Evolutionary conservation across 2,797 vertebrate genomes (phyloP), one percentile per base, ranked within the genome.

Genomic region (Ptychobarbus kaznakovi): DNA sequence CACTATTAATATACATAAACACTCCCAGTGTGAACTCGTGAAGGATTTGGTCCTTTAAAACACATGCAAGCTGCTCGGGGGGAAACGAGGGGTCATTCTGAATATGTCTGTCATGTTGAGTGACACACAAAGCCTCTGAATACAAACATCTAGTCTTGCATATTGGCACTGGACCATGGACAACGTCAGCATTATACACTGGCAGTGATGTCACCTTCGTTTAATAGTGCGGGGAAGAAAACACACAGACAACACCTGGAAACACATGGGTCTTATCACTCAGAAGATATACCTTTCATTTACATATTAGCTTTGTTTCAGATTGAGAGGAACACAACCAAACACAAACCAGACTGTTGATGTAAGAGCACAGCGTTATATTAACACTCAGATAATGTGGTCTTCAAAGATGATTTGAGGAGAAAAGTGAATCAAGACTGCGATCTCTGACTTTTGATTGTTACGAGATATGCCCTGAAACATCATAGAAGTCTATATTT

Each of bases 61-160:
- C 68, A 35, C 75, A 68, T 35, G 12, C 49, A 81, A 82, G 81
- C 51, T 73, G 77, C 72, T 82, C 42, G 90, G 90, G 90, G 88
- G 91, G 88, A 89, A 80, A 88, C 13, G 88, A 83, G 87, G 79
- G 86, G 88, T 93, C 16, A 68, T 93, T 92, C 86, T 90, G 92
- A 94, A 94, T 94, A 93, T 91, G 88, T 90, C 92, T 87, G 90
- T 94, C 90, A 92, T 90, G 89, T 90, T 91, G 92, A 93, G 89
- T 94, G 93, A 93, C 95, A 91, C 90, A 92, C 91, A 91, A 90
- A 93, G 88, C 93, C 92, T 91, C 91, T 90, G 93, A 93, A 94
- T 94, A 83, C 84, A 81, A 89, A 93, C 93, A 92, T 89, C 91
- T 88, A 6, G 87, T 88, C 92, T 88, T 89, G 91, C 90, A 95